Percentiles rank a stretch among this genome's conserved stretches.
Evolutionary conservation across 2,888 invertebrate species (phyloP).

Genomic region (Vandiemenella viatica): DNA sequence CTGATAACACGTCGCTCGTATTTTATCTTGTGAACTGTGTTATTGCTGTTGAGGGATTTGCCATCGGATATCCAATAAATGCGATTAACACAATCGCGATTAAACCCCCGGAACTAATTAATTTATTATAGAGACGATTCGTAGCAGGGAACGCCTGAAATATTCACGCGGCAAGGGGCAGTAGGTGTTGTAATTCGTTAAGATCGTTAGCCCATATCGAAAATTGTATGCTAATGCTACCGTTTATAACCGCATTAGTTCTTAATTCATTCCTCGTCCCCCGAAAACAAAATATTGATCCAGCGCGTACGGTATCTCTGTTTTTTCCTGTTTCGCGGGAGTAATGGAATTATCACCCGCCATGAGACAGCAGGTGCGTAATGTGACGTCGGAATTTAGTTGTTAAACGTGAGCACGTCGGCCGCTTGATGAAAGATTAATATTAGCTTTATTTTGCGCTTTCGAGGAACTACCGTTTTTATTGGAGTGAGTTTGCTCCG

Average conservation of each 20-base stretch:
- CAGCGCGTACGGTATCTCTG: too few relatives aligned
- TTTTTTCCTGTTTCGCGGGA: too few relatives aligned
- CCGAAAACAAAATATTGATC: too few relatives aligned
- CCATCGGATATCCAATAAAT: conserved; percentile 5
- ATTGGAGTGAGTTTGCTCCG: too few relatives aligned
- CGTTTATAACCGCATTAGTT: not conserved
- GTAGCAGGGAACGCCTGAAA: not conserved
- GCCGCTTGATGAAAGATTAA: too few relatives aligned
- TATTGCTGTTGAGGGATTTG: conserved; percentile 4
- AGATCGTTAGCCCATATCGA: not conserved
- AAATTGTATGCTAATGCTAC: not conserved
- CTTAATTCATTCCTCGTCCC: not conserved
- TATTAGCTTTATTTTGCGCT: too few relatives aligned
- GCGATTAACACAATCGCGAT: conserved; percentile 3
- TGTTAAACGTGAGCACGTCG: too few relatives aligned
- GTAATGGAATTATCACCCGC: too few relatives aligned
- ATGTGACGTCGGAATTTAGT: not conserved
- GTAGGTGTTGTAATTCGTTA: not conserved
- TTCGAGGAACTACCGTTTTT: too few relatives aligned
- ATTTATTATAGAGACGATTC: conserved; percentile 4
- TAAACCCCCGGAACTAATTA: conserved; percentile 3
- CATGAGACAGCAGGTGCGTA: too few relatives aligned
- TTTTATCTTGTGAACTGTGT: conserved; percentile 2
- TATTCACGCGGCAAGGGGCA: not conserved
- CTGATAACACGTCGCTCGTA: conserved; percentile 4